Percentiles rank a stretch among this genome's conserved stretches.
These are phyloP conservation scores for Perithous albicinctus DNA, from an alignment of 2,888 invertebrate genomes.

Conservation along the genomic window DNA sequence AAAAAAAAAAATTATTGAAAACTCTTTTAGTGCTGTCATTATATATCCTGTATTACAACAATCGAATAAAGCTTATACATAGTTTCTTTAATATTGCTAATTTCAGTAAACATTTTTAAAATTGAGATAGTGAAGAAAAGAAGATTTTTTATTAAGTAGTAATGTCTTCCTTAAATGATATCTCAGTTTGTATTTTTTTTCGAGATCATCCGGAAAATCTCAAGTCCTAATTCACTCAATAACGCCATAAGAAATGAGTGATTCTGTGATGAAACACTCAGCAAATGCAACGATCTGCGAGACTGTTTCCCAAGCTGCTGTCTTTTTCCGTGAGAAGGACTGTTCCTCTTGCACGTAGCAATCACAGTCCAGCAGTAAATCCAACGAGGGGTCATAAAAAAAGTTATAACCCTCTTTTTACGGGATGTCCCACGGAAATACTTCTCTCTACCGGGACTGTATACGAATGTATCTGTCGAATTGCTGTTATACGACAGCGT, in stretches of 20 bases:
- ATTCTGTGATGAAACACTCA: not conserved
- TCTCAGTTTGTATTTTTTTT: too few relatives aligned
- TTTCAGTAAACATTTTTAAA: too few relatives aligned
- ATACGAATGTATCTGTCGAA: slow-evolving; percentile 15
- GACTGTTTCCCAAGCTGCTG: slow-evolving; percentile 7
- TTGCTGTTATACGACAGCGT: not conserved
- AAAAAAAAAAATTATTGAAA: too few relatives aligned
- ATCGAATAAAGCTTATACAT: too few relatives aligned
- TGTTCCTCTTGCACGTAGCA: not conserved
- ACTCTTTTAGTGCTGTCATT: too few relatives aligned
- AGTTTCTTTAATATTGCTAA: too few relatives aligned
- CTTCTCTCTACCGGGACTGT: not conserved
- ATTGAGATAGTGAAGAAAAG: too few relatives aligned
- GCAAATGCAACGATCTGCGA: slow-evolving; percentile 14
- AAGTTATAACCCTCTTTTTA: slow-evolving; percentile 23
- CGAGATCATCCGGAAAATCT: too few relatives aligned
- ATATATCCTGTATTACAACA: too few relatives aligned
- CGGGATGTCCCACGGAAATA: slow-evolving; percentile 24
- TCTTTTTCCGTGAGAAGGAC: not conserved
- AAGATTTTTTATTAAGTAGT: too few relatives aligned
- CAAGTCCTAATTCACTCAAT: not conserved
- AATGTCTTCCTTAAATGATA: too few relatives aligned
- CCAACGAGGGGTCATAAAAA: slow-evolving; percentile 32
- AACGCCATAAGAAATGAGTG: not conserved
- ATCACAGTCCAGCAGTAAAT: slow-evolving; percentile 34